phyloP scores from a whole-genome alignment of 2,113 vertebrate species.

The Halcyon malimbica region DNA sequence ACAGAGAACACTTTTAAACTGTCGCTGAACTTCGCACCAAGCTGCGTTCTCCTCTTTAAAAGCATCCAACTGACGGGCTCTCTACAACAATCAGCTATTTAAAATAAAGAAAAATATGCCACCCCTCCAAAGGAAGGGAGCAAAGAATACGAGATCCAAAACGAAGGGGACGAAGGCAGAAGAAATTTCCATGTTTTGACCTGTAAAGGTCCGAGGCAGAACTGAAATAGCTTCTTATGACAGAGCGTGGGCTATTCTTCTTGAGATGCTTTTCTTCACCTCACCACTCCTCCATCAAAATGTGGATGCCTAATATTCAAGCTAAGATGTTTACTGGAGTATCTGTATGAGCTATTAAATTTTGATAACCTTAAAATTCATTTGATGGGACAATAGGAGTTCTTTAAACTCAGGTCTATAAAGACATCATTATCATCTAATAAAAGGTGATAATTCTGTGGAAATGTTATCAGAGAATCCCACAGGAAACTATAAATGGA shows the following conservation, averaged over 20 bases:
- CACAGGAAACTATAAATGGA: not conserved
- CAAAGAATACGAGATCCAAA: not conserved
- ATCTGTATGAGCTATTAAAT: not conserved
- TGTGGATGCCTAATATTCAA: not conserved
- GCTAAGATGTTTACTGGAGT: not conserved
- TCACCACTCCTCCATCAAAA: not conserved
- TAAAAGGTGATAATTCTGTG: not conserved
- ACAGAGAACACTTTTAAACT: not conserved
- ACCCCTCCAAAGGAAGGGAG: not conserved
- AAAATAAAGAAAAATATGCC: not conserved
- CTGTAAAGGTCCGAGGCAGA: not conserved
- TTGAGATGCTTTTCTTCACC: not conserved
- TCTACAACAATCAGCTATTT: not conserved
- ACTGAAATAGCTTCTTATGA: not conserved
- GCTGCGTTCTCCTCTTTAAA: not conserved
- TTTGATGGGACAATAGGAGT: not conserved
- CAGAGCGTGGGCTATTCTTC: not conserved
- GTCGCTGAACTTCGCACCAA: not conserved
- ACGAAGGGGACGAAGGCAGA: not conserved
- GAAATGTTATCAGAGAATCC: not conserved
- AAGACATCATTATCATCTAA: not conserved
- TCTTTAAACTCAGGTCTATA: not conserved
- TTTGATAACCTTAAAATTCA: not conserved
- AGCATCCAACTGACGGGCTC: not conserved
- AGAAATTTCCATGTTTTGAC: not conserved